Evolutionary conservation across 2,113 vertebrate genomes (phyloP), one percentile per base, ranked within the genome.

Genomic region (Hippocampus comes): DNA sequence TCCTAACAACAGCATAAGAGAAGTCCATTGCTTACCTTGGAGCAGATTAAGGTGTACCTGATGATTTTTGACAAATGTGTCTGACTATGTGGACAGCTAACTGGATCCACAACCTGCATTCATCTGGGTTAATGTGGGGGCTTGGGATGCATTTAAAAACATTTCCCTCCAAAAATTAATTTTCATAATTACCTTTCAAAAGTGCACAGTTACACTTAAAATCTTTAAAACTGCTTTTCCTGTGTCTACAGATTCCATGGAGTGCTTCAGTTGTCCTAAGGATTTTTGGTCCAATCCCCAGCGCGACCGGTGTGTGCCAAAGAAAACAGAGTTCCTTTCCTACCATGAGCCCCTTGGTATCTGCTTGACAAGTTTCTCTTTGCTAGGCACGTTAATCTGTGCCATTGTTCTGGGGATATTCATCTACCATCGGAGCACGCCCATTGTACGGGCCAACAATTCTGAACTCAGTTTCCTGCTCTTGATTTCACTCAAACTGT

Each of bases 391-490:
- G 70, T 76, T 78, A 5, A 64, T 79, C 73, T 81, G 87, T 75
- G n/a, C 75, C 63, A 30, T 66, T n/a, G 70, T 91, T 4, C 57
- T 91, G 1, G 75, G 61, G 3, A 75, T 89, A 17, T 90, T 91
- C 43, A 74, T 61, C 7, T 63, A 30, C 65, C 75, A 91, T 68
- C 81, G 74, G 2, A 63, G 75, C 8, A 91, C 90, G 48, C 88
- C 91, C 0, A 74, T 92, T 3, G 89, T 92, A 1, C 86, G 84
- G 0, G 86, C 91, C 34, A 93, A 91, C 57, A 93, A 93, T 43
- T 89, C 90, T 30, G 91, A 93, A 71, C 83, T 92, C 21, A 92
- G 91, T 63, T 93, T 92, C 46, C 70, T 85, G 27, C 69, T 91
- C 21, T 78, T 92, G 25, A 12, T 89, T 18, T 90, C 90, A 20